Conservation (phyloP, 2,113 vertebrate species). For the Trochalopteron elliotii region DNA sequence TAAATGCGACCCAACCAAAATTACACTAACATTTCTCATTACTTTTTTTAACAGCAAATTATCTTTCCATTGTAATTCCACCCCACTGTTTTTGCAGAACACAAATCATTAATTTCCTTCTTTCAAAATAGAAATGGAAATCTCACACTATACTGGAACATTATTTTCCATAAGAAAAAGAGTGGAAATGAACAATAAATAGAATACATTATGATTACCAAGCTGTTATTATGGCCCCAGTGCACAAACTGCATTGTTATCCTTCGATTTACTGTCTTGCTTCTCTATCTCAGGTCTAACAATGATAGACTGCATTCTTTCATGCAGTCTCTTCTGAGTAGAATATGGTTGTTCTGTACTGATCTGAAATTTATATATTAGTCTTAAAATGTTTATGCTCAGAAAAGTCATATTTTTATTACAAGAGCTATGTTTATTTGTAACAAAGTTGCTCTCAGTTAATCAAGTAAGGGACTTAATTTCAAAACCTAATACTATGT, state of each 20-base stretch:
- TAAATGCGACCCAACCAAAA: background rate
- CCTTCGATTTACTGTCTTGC: constrained; percentile 1
- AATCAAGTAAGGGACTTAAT: background rate
- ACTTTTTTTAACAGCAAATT: background rate
- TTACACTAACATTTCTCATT: background rate
- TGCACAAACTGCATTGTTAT: background rate
- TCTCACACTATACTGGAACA: background rate
- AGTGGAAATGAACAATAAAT: constrained; percentile 6
- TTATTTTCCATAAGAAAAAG: background rate
- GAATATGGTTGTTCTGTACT: background rate
- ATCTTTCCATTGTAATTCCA: background rate
- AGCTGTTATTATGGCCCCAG: background rate
- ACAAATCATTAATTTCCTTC: background rate
- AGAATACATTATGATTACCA: background rate
- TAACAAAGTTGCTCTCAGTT: background rate
- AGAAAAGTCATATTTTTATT: background rate
- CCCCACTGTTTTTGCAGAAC: background rate
- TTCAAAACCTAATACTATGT: background rate
- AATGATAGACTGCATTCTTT: background rate
- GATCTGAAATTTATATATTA: background rate
- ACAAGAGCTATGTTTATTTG: background rate
- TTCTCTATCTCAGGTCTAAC: background rate
- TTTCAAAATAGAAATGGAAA: background rate
- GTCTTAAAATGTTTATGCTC: background rate
- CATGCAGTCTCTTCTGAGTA: background rate